phyloP scores from a whole-genome alignment of 2,888 invertebrate species.

The Andrena bucephala region DNA sequence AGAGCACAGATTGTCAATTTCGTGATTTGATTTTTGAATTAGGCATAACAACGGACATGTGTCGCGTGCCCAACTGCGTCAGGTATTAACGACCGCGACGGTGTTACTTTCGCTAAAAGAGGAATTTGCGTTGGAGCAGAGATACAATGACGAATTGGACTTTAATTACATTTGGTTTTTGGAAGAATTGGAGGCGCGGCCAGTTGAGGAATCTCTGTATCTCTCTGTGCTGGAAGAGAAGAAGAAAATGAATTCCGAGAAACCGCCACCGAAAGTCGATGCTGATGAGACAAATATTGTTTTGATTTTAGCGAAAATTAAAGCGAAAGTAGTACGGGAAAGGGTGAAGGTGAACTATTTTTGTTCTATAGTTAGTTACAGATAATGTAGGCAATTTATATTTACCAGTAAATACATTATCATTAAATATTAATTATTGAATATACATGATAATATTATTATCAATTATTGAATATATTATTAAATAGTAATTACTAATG shows the following conservation, averaged over 20 bases:
- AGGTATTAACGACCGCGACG: constrained; percentile 89
- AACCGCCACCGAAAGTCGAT: constrained; percentile 74
- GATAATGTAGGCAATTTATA: neutral
- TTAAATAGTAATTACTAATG: too few relatives aligned
- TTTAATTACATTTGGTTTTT: constrained; percentile 91
- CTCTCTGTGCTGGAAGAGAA: constrained; percentile 82
- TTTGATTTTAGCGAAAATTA: constrained; percentile 90
- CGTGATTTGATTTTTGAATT: constrained; percentile 29
- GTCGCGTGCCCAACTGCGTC: constrained; percentile 89
- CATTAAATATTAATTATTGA: neutral
- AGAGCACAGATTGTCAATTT: neutral
- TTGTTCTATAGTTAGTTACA: neutral
- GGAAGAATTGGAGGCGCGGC: constrained; percentile 87
- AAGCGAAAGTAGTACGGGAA: constrained; percentile 90
- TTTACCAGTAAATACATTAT: neutral
- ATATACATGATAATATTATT: neutral
- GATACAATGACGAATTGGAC: constrained; percentile 91
- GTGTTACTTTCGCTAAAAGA: constrained; percentile 89
- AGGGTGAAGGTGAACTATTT: constrained; percentile 85
- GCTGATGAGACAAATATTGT: constrained; percentile 89
- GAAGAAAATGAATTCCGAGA: constrained; percentile 82
- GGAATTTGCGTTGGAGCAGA: constrained; percentile 89
- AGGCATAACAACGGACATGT: constrained; percentile 91
- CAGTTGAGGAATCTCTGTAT: constrained; percentile 84
- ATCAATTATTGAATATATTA: neutral